Evolutionary conservation across 2,888 invertebrate species (phyloP), one percentile per base, ranked within the genome.

Genomic region (Himalopsyche japonica): DNA sequence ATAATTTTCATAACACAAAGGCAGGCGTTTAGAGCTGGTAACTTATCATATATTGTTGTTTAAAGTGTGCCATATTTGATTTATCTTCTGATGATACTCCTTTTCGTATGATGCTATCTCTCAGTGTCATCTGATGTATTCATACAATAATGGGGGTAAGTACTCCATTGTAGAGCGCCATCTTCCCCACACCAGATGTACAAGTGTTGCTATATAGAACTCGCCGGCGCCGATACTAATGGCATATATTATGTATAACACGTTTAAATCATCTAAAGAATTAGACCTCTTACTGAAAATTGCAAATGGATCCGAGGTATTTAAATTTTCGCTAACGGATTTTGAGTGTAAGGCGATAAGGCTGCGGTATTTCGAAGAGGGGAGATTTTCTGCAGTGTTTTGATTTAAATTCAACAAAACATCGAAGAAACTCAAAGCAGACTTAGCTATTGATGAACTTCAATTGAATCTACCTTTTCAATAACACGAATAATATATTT

Each of bases 241-340:
- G 81, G 79, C 82, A 84, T 84, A 84, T 84, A 84, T 84, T 84
- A 84, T 84, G 79, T 84, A 82, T 79, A 82, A 84, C 82, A 48
- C 82, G 82, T 82, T 84, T 82, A 82, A 84, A 84, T 84, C 82
- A 84, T 84, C 84, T 79, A 79, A 79, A 32, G 84, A 84, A 84
- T 84, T 84, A 84, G 48, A 70, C 77, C 32, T 76, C 48, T 81
- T 81, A n/a, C 57, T 57, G 80, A 79, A 80, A 82, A 76, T 80
- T 86, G 84, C 76, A 82, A 86, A 86, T 86, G 86, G 86, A 86
- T 82, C 79, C 76, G 70, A 24, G 76, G 76, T 81, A 64, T 76
- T 76, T 81, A 77, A 64, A 78, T 81, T 78, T 78, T 57, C 57
- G 49, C 30, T 78, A 78, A 76, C 64, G 49, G 64, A 64, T n/a